phyloP scores from a whole-genome alignment of 2,113 vertebrate genomes.

The Acrocephalus kingi region DNA sequence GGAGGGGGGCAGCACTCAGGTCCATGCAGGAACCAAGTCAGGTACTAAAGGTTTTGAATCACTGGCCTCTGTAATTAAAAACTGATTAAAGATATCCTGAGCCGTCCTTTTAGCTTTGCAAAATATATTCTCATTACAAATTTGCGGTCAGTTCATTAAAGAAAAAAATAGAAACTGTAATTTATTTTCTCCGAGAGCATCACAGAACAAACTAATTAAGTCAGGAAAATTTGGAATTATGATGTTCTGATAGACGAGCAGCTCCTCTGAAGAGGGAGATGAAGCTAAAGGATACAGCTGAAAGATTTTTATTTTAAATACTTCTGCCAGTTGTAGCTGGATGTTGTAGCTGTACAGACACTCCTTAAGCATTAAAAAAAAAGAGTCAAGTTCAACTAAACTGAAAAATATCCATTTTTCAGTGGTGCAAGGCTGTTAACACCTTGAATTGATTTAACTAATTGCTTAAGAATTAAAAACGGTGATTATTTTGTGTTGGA shows the following conservation, averaged over 20 bases:
- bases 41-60: slow-evolving; percentile 30
- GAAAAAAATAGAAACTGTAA: neutral
- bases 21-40: neutral
- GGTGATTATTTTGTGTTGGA: neutral
- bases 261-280: neutral
- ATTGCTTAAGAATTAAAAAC: neutral
- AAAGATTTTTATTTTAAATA: slow-evolving; percentile 15
- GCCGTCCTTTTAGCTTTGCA: neutral
- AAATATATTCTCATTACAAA: slow-evolving; percentile 41
- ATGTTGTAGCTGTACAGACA: neutral
- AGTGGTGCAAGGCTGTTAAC: neutral
- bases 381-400: neutral
- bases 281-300: neutral
- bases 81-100: slow-evolving; percentile 17
- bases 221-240: slow-evolving; percentile 8
- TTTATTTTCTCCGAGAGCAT: slow-evolving; percentile 32
- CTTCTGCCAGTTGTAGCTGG: neutral
- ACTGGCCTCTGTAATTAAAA: slow-evolving; percentile 50
- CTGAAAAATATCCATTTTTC: neutral
- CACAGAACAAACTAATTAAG: slow-evolving; percentile 47
- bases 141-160: slow-evolving; percentile 30
- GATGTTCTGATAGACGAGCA: neutral
- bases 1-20: neutral
- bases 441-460: neutral
- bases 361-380: neutral